Conservation (phyloP, 2,888 invertebrate species). For the Apodemia mormo region DNA sequence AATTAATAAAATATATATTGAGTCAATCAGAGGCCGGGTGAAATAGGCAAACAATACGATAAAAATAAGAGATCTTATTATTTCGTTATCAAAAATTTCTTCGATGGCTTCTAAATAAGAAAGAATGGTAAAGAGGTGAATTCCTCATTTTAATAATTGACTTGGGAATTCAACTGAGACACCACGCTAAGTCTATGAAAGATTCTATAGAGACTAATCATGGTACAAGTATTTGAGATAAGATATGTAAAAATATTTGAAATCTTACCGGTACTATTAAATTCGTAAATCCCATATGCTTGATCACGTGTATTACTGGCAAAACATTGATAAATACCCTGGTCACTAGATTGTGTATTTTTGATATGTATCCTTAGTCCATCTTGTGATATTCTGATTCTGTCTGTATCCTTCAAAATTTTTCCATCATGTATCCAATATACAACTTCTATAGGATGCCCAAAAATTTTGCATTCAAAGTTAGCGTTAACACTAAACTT, state of each 20-base stretch:
- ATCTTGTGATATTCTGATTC: slow-evolving; percentile 78
- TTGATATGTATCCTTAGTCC: slow-evolving; percentile 81
- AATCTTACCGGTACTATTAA: slow-evolving; percentile 88
- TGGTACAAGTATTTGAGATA: not conserved
- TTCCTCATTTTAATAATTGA: no score
- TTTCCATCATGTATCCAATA: slow-evolving; percentile 91
- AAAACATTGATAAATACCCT: slow-evolving; percentile 96
- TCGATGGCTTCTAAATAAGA: no score
- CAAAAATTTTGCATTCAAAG: slow-evolving; percentile 93
- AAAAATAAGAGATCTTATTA: no score
- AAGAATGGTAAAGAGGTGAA: no score
- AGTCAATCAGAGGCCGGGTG: no score
- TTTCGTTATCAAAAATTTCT: no score
- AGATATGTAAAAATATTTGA: not conserved
- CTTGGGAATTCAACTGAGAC: no score
- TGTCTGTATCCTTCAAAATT: slow-evolving; percentile 81
- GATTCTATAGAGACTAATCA: not conserved
- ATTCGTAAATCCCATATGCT: slow-evolving; percentile 90
- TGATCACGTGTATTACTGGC: slow-evolving; percentile 92
- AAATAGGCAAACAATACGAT: no score
- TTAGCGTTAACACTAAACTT: slow-evolving; percentile 92
- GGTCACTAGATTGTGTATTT: slow-evolving; percentile 89
- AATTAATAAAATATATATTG: no score
- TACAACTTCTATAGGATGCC: slow-evolving; percentile 90
- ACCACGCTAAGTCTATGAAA: no score